phyloP scores from a whole-genome alignment of 2,113 vertebrate species.

The Apodemus sylvaticus region DNA sequence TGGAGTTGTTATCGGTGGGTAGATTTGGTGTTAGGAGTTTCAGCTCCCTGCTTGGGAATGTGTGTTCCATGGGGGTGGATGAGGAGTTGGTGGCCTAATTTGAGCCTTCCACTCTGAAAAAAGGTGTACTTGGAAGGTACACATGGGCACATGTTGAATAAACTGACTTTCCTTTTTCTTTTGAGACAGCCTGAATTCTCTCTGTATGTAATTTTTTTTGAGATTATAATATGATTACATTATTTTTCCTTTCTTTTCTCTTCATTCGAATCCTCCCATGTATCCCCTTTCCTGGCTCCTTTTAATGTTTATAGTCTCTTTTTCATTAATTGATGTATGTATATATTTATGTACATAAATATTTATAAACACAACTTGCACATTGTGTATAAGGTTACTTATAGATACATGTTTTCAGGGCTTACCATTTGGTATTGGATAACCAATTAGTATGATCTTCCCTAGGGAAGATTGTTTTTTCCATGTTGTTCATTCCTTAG shows the following conservation, averaged over 20 bases:
- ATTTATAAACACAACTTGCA: not conserved
- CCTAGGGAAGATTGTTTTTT: not conserved
- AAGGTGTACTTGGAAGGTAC: not conserved
- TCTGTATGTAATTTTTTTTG: not conserved
- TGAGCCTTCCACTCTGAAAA: not conserved
- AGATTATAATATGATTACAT: not conserved
- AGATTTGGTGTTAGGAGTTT: not conserved
- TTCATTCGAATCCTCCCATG: not conserved
- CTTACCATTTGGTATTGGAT: not conserved
- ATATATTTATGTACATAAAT: not conserved
- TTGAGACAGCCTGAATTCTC: conserved; percentile 29
- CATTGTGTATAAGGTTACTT: not conserved
- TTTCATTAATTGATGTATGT: not conserved
- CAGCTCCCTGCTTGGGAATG: not conserved
- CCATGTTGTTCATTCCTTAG: not conserved
- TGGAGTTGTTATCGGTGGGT: not conserved
- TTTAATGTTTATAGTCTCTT: not conserved
- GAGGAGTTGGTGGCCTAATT: not conserved
- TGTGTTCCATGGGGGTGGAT: not conserved
- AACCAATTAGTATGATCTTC: not conserved
- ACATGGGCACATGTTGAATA: not conserved
- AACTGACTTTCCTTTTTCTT: not conserved
- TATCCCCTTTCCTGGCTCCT: not conserved
- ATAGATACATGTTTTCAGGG: not conserved
- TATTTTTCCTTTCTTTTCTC: not conserved